Evolutionary conservation across 64 coral and sea anemone species (phyloP), one percentile per base, ranked within the genome.

Genomic region (Trachythela sp.): DNA sequence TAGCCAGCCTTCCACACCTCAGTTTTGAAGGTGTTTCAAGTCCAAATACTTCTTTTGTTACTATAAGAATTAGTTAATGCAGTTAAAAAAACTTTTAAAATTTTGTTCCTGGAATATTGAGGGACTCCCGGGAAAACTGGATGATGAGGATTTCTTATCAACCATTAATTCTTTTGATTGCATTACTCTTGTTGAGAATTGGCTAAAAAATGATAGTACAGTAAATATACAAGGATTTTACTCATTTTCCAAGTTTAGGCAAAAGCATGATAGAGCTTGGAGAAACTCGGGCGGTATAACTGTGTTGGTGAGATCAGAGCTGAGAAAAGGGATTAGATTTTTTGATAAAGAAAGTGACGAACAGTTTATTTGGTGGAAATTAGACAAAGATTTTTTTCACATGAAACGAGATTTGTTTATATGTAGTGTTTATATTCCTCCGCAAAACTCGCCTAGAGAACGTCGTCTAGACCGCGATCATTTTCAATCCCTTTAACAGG

Each of bases 361-460:
- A 13, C 24, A 87, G 36, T 70, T 87, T 18, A n/a, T n/a, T n/a
- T n/a, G n/a, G n/a, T n/a, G n/a, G n/a, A n/a, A n/a, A n/a, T n/a
- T n/a, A n/a, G n/a, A n/a, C n/a, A n/a, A n/a, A n/a, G n/a, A n/a
- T n/a, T n/a, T n/a, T n/a, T n/a, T n/a, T n/a, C n/a, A n/a, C 10
- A 59, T 17, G 54, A 33, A 15, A 59, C 27, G 86, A 87, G 56
- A 88, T 88, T 5, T 88, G 9, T 88, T 88, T 13, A 13, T 70
- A 4, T 70, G 86, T 22, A 38, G 51, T 34, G 90, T 92, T 33
- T 87, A 92, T 58, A 87, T 92, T 80, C 68, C 90, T 17, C 90
- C 67, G 22, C 10, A 10, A 83, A 64, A 70, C 35, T 86, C 75
- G 9, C 41, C 88, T 24, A 89, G 88, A 77, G 88, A 89, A 31